These are phyloP conservation scores for Danaus plexippus DNA, from an alignment of 1,140 invertebrate species.

Conservation along the genomic window DNA sequence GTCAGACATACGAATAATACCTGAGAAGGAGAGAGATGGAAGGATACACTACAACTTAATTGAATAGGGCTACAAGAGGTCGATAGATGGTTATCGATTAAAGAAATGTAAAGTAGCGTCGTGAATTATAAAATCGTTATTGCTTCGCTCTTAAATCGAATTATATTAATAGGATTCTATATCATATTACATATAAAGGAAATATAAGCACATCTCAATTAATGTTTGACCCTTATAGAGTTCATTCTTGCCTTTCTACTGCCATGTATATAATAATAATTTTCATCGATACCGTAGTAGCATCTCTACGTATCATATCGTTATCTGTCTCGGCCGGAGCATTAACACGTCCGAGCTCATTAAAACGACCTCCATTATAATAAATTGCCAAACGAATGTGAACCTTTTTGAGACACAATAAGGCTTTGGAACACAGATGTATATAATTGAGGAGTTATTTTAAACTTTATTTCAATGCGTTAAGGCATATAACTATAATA, in stretches of 20 bases:
- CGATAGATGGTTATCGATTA: conserved; percentile 32
- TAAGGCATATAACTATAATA: too few relatives aligned
- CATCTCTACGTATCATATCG: conserved; percentile 36
- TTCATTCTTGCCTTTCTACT: too few relatives aligned
- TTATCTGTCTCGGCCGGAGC: conserved; percentile 51
- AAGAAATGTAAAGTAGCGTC: background rate
- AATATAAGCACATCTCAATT: too few relatives aligned
- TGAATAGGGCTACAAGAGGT: conserved; percentile 44
- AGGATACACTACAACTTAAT: conserved; percentile 58
- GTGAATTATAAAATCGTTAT: background rate
- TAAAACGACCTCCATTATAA: conserved; percentile 37
- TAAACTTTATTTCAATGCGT: too few relatives aligned
- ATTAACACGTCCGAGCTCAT: conserved; percentile 61
- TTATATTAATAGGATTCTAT: too few relatives aligned
- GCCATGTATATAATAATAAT: too few relatives aligned
- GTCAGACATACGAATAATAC: conserved; percentile 20
- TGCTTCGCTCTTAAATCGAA: background rate
- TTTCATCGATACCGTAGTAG: background rate
- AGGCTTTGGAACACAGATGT: background rate
- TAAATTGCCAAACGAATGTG: conserved; percentile 4
- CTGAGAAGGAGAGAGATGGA: conserved; percentile 27
- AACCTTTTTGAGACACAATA: conserved; percentile 13
- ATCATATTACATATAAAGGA: too few relatives aligned
- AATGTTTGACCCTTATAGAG: too few relatives aligned
- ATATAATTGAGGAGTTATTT: too few relatives aligned